Evolutionary conservation across 2,113 vertebrate species (phyloP).

Genomic region (Rhinolophus ferrumequinum): DNA sequence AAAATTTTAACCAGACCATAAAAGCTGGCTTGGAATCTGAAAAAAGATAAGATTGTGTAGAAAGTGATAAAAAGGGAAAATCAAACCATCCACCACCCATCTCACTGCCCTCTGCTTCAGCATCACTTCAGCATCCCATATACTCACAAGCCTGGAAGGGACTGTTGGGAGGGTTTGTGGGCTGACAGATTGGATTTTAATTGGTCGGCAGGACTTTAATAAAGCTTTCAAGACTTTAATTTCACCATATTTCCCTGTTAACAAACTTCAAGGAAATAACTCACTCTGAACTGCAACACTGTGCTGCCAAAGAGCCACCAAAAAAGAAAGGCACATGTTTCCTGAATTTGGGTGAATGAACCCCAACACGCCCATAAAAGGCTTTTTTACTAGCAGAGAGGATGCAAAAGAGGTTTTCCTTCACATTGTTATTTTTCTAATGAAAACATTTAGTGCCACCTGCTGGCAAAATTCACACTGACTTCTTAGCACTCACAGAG

Average conservation of each 20-base stretch:
- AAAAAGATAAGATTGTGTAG: background rate
- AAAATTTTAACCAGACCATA: background rate
- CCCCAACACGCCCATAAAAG: background rate
- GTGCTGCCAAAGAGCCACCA: slow-evolving; percentile 38
- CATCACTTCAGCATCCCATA: rapidly evolving
- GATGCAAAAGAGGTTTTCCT: background rate
- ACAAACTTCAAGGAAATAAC: slow-evolving; percentile 63
- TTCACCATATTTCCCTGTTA: slow-evolving; percentile 57
- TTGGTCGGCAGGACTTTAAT: slow-evolving; percentile 10
- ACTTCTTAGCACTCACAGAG: background rate
- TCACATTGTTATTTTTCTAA: background rate
- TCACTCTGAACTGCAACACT: background rate
- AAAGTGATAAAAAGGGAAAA: background rate
- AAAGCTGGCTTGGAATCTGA: background rate
- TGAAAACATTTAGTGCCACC: slow-evolving; percentile 74
- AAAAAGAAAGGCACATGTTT: slow-evolving; percentile 45
- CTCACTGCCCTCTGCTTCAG: background rate
- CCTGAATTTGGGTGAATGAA: slow-evolving; percentile 51
- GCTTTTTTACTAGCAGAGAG: background rate
- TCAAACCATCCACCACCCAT: background rate
- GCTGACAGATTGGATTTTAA: slow-evolving; percentile 3
- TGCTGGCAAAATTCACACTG: slow-evolving; percentile 50
- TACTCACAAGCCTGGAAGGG: background rate
- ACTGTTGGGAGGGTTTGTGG: background rate
- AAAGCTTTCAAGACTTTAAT: slow-evolving; percentile 49